Conservation (phyloP, 2,888 invertebrate genomes). For the Scaptomyza reducta region DNA sequence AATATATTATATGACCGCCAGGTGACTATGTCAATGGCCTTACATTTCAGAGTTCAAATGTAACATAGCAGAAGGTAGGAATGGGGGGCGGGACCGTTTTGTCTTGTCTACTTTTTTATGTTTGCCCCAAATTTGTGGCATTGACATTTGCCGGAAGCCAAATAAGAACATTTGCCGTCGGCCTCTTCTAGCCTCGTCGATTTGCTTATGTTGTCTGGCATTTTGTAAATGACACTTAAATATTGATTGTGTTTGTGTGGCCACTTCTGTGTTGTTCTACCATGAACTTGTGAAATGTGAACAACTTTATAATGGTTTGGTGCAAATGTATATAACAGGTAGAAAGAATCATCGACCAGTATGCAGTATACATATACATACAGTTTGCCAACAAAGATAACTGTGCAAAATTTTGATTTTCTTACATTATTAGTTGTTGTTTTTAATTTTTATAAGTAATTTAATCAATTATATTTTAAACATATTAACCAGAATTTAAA, state of each 20-base stretch:
- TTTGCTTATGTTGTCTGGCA: conserved; percentile 52
- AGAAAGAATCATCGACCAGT: no score
- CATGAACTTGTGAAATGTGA: not conserved
- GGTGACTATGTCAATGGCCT: conserved; percentile 56
- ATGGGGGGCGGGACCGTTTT: not conserved
- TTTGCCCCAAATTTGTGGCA: conserved; percentile 73
- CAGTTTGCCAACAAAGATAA: no score
- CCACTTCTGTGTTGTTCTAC: conserved; percentile 22
- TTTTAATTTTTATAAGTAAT: no score
- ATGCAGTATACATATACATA: no score
- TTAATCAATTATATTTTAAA: no score
- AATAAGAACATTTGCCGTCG: conserved; percentile 74
- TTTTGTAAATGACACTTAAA: conserved; percentile 49
- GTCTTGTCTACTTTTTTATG: conserved; percentile 37
- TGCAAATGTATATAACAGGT: not conserved
- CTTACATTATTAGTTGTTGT: no score
- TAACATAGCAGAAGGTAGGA: not conserved
- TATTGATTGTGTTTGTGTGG: conserved; percentile 43
- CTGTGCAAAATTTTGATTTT: no score
- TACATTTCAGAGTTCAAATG: conserved; percentile 37
- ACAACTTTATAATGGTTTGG: not conserved
- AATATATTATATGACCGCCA: conserved; percentile 68
- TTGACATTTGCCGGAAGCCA: conserved; percentile 78
- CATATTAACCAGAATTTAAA: no score
- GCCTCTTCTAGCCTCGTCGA: conserved; percentile 58